These are phyloP conservation scores for Aricia agestis DNA, from an alignment of 1,140 invertebrate species.

Conservation along the genomic window DNA sequence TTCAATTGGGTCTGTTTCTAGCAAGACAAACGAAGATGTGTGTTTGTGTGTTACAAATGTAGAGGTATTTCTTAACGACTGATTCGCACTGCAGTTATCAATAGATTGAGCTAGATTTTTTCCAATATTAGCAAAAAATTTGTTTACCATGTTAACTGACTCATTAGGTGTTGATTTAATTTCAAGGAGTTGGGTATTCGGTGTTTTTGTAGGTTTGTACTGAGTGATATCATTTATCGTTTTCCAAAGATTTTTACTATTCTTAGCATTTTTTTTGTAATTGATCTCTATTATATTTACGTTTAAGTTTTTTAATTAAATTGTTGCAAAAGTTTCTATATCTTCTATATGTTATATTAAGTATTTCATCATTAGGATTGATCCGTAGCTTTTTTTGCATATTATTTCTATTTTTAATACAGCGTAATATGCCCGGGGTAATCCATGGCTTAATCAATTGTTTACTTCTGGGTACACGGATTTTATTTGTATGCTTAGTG, in stretches of 20 bases:
- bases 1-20: slow-evolving; percentile 23
- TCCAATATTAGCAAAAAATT: slow-evolving; percentile 25
- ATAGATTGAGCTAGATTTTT: slow-evolving; percentile 19
- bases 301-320: slow-evolving; percentile 27
- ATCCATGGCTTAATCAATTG: slow-evolving; percentile 26
- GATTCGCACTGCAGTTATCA: neutral
- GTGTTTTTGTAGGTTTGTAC: slow-evolving; percentile 17
- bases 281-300: slow-evolving; percentile 22
- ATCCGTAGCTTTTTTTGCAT: slow-evolving; percentile 23
- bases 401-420: slow-evolving; percentile 27
- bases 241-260: slow-evolving; percentile 23
- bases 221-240: slow-evolving; percentile 22
- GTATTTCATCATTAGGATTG: slow-evolving; percentile 27
- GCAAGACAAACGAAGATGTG: slow-evolving; percentile 23
- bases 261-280: slow-evolving; percentile 14
- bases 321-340: slow-evolving; percentile 29
- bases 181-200: slow-evolving; percentile 11
- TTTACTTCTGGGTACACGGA: slow-evolving; percentile 18
- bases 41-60: neutral
- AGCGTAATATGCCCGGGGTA: slow-evolving; percentile 26
- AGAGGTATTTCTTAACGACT: neutral
- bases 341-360: slow-evolving; percentile 26
- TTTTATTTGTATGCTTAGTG: slow-evolving; percentile 7
- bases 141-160: slow-evolving; percentile 20
- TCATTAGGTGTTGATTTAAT: slow-evolving; percentile 5